Base-by-base conservation (phyloP, 2,113 vertebrate genomes). In the Cephalopholis sonnerati region DNA sequence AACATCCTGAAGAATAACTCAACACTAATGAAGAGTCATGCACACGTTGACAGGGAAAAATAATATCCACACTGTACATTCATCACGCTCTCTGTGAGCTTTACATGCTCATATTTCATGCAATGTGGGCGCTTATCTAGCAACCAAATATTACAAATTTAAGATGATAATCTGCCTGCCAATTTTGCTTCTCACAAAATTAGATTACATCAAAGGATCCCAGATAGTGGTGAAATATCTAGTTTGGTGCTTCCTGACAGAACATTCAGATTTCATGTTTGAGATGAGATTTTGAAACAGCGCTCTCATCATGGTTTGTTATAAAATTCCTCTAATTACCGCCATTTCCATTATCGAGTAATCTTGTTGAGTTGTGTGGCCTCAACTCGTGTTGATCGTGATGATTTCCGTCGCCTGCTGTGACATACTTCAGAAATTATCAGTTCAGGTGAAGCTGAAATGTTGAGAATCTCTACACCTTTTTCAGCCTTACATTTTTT, bases 81-180 rank as follows among this genome's bases (percentile, higher is more conserved):
- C 25, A 72, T 72, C 70, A 54, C 24, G 22, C 53, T 78, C 51
- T 27, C 73, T 8, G 17, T 70, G 64, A 83, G 81, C 17, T 74
- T 75, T 57, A 74, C 57, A 39, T 48, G 8, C 55, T 78, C 68
- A 82, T 87, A 67, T 86, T 82, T 87, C 72, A 75, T 82, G 36
- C 57, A 54, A 53, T 20, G 17, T 51, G 24, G 58, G 54, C 61
- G 61, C 75, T 90, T 82, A 87, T 82, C 76, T 77, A 53, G 25
- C 50, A 87, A 59, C 55, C 74, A 80, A 61, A 83, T 83, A 76
- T 74, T 41, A 64, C 73, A 79, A 75, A 69, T 91, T 87, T 80
- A 80, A 78, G 71, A 91, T 90, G 72, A 72, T 77, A 82, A 89
- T 91, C 86, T 78, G 55, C 62, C 59, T 70, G 75, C 73, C 67